Percentiles rank a stretch among this genome's conserved stretches.
phyloP scores from a whole-genome alignment of 2,113 vertebrate species.

The Ptychochromis oligacanthus region DNA sequence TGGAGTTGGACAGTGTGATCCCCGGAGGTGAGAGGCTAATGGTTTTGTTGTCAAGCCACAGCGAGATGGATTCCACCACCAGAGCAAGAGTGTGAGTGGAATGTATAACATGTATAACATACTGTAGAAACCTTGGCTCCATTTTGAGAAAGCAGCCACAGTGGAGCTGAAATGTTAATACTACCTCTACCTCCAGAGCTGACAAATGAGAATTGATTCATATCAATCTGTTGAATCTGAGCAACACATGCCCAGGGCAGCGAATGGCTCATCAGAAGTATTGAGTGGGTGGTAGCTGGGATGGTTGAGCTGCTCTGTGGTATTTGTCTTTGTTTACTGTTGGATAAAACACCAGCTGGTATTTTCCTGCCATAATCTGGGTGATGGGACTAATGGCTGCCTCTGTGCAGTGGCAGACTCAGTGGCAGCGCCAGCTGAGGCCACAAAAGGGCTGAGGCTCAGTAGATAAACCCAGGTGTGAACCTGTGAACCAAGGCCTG shows the following conservation, averaged over 20 bases:
- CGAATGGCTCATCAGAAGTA: conserved; percentile 56
- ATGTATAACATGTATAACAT: conserved; percentile 53
- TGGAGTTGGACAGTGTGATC: conserved; percentile 66
- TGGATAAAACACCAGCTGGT: conserved; percentile 72
- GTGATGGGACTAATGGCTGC: conserved; percentile 66
- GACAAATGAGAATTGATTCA: conserved; percentile 65
- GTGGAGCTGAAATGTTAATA: conserved; percentile 58
- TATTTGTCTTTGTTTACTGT: conserved; percentile 71
- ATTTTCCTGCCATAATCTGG: conserved; percentile 64
- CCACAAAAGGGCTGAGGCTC: conserved; percentile 37
- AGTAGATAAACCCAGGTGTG: conserved; percentile 74
- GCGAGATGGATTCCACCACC: conserved; percentile 70
- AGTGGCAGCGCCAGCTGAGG: conserved; percentile 63
- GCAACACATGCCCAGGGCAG: conserved; percentile 61
- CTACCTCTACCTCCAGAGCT: conserved; percentile 43
- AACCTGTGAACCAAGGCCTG: conserved; percentile 49
- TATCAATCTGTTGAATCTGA: conserved; percentile 71
- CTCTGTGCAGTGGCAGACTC: conserved; percentile 35
- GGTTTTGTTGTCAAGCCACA: conserved; percentile 70
- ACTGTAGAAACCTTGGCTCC: conserved; percentile 49
- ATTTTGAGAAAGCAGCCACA: conserved; percentile 53
- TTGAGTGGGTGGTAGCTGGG: conserved; percentile 62
- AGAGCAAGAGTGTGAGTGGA: conserved; percentile 63
- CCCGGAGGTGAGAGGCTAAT: conserved; percentile 74
- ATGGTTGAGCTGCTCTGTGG: conserved; percentile 57